Percentiles rank a stretch among this genome's conserved stretches.
Conservation (phyloP, 2,797 vertebrate species). For the Lepilemur ruficaudatus region DNA sequence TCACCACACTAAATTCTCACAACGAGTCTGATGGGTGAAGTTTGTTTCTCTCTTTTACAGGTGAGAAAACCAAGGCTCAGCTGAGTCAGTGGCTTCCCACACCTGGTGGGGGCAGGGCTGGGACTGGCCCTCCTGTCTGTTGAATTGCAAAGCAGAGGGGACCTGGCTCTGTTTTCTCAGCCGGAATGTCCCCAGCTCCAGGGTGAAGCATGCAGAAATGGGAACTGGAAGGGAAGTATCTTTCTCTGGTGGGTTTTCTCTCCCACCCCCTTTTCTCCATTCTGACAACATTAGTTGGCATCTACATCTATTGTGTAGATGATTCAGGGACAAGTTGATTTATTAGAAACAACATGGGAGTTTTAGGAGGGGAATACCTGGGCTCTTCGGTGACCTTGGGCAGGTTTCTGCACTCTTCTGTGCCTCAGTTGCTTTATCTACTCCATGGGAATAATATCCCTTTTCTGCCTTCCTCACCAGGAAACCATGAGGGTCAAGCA, state of each 20-base stretch:
- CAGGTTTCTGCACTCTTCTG: neutral
- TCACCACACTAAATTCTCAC: neutral
- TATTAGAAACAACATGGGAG: neutral
- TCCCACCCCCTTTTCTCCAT: neutral
- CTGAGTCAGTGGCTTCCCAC: neutral
- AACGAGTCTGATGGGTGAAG: neutral
- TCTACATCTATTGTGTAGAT: neutral
- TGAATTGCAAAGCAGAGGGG: neutral
- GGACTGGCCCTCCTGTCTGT: neutral
- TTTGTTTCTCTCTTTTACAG: conserved; percentile 25
- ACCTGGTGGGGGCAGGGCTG: neutral
- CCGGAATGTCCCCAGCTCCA: neutral
- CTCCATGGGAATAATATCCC: neutral
- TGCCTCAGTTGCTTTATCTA: neutral
- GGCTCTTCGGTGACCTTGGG: neutral
- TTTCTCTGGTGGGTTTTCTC: neutral
- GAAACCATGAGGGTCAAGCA: neutral
- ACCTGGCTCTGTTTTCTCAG: neutral
- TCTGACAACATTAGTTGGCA: neutral
- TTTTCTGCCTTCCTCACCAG: neutral
- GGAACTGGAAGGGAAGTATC: neutral
- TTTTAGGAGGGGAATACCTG: neutral
- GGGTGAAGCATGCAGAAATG: neutral
- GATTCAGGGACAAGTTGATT: neutral
- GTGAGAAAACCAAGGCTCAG: neutral